These are phyloP conservation scores for Tetraneura akinire DNA, from an alignment of 1,140 invertebrate genomes.

Conservation along the genomic window DNA sequence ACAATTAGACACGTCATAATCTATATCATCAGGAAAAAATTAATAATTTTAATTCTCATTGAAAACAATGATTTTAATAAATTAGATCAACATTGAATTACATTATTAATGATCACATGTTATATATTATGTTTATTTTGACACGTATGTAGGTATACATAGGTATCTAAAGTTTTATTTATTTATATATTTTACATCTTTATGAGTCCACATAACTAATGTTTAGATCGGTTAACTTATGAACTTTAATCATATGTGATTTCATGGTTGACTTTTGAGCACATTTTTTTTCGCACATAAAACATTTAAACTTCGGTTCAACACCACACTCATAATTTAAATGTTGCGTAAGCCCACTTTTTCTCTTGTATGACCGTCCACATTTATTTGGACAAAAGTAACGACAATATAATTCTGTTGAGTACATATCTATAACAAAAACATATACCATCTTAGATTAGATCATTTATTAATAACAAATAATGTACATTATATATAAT, in stretches of 20 bases:
- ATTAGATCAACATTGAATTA: no score
- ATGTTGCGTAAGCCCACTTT: conserved; percentile 53
- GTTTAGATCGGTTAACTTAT: neutral
- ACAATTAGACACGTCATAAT: no score
- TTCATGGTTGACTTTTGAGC: conserved; percentile 53
- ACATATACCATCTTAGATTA: neutral
- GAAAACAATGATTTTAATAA: no score
- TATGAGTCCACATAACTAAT: neutral
- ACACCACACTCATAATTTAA: conserved; percentile 56
- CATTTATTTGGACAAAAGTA: conserved; percentile 53
- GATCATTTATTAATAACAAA: no score
- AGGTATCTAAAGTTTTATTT: neutral
- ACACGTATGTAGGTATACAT: neutral
- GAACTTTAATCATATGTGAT: conserved; percentile 47
- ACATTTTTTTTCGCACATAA: conserved; percentile 53
- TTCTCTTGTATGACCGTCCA: conserved; percentile 54
- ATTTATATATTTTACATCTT: neutral
- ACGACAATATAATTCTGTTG: neutral
- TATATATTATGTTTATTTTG: no score
- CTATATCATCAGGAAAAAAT: no score
- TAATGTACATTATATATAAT: no score
- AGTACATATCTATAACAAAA: neutral
- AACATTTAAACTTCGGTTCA: conserved; percentile 41
- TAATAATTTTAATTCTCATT: no score
- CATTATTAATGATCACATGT: no score